These are phyloP conservation scores for Corythaeola cristata DNA, from an alignment of 2,113 vertebrate genomes.

Conservation along the genomic window DNA sequence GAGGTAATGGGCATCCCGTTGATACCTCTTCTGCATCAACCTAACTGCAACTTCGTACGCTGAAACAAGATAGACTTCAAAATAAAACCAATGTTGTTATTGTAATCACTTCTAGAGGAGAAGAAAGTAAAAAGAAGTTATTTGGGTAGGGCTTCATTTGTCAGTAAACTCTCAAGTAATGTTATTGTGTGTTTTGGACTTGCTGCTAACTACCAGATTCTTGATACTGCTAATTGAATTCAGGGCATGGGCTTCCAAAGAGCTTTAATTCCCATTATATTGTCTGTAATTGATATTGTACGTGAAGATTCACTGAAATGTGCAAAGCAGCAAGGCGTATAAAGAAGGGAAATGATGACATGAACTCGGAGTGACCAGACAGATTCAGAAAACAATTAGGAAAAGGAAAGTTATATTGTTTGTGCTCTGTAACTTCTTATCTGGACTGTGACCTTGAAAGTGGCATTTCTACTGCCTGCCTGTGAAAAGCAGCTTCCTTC, in stretches of 20 bases:
- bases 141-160: neutral
- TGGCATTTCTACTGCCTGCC: neutral
- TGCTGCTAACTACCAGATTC: neutral
- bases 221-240: conserved; percentile 41
- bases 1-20: neutral
- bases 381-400: conserved; percentile 28
- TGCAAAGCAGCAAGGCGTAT: neutral
- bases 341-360: conserved; percentile 1
- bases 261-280: conserved; percentile 13
- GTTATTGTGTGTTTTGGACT: neutral
- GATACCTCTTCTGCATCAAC: neutral
- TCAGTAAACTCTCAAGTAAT: neutral
- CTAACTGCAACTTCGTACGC: neutral
- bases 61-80: neutral
- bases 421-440: neutral
- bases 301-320: conserved; percentile 42
- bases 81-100: neutral
- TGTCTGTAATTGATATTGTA: neutral
- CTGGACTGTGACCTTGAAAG: conserved; percentile 6
- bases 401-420: neutral
- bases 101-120: neutral
- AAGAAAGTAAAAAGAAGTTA: neutral
- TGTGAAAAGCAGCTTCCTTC: neutral
- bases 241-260: neutral
- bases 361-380: neutral